Conservation (phyloP, 2,113 vertebrate genomes). For the Peromyscus leucopus region DNA sequence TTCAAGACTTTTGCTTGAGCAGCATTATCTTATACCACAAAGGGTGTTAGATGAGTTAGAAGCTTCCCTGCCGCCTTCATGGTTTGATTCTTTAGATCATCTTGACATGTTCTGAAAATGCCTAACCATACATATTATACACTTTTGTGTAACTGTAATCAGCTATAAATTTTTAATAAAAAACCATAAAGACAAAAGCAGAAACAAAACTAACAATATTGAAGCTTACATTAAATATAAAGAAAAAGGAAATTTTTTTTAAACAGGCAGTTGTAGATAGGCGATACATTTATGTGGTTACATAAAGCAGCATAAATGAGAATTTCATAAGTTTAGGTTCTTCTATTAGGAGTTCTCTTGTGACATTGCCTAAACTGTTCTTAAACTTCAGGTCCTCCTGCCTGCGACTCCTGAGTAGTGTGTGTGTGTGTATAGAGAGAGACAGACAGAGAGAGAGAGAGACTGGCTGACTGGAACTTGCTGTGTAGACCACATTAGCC, state of each 20-base stretch:
- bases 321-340: conserved; percentile 20
- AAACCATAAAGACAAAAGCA: neutral
- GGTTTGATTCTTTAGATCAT: neutral
- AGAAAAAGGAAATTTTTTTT: conserved; percentile 6
- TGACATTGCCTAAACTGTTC: neutral
- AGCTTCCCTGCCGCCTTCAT: neutral
- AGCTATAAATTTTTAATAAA: neutral
- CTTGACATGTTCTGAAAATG: neutral
- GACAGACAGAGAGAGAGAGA: too few relatives aligned
- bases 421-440: too few relatives aligned
- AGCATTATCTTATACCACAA: neutral
- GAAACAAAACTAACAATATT: neutral
- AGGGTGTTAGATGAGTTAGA: neutral
- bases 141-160: neutral
- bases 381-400: neutral
- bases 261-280: neutral
- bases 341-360: neutral
- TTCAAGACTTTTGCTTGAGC: neutral
- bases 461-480: neutral
- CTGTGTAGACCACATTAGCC: neutral
- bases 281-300: neutral
- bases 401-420: neutral
- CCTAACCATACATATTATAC: neutral
- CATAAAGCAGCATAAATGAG: neutral
- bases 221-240: neutral